Base-by-base conservation (phyloP, 2,113 vertebrate genomes). In the Anolis carolinensis region DNA sequence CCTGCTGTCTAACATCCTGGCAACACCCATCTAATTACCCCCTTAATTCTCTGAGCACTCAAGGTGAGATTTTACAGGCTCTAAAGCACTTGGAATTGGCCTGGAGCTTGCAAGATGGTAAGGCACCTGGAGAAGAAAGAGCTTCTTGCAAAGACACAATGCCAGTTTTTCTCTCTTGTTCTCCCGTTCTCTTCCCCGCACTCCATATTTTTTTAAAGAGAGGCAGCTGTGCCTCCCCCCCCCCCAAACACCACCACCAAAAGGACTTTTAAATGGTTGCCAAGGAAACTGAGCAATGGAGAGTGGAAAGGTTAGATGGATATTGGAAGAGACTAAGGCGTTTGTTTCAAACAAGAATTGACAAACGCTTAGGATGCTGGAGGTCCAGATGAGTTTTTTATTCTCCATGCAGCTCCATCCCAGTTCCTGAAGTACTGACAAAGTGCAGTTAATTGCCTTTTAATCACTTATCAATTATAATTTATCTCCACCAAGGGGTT, bases 201-300 rank as follows among this genome's bases (percentile, higher is more conserved):
- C 73, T 88, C 93, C 84, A 88, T 88, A 71, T 79, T 89, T 70
- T 77, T 81, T 86, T 93, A 25, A 27, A 65, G 25, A 80, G 52
- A 96, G 93, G 94, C 94, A 95, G 93, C 93, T 91, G 92, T 93
- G 93, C 93, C 93, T 96, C 96, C 94, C 95, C 94, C 95, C 84
- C 92, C 62, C 39, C 39, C 39, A 44, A 44, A n/a, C n/a, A n/a
- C n/a, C 39, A 44, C 39, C 39, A 44, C 39, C 34, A 11, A 27
- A 93, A 95, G 93, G 91, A 94, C 92, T 96, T 96, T 95, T 94
- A 95, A 95, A 93, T 94, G 95, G 96, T 97, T 97, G 93, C 95
- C 95, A 96, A 85, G 96, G 96, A 96, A 96, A 97, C 95, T 90
- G 95, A 96, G 95, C 93, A 89, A 95, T 90, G 93, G 92, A 95